Evolutionary conservation across 2,797 vertebrate species (phyloP), one percentile per base, ranked within the genome.

Genomic region (Paedocypris micromegethes): DNA sequence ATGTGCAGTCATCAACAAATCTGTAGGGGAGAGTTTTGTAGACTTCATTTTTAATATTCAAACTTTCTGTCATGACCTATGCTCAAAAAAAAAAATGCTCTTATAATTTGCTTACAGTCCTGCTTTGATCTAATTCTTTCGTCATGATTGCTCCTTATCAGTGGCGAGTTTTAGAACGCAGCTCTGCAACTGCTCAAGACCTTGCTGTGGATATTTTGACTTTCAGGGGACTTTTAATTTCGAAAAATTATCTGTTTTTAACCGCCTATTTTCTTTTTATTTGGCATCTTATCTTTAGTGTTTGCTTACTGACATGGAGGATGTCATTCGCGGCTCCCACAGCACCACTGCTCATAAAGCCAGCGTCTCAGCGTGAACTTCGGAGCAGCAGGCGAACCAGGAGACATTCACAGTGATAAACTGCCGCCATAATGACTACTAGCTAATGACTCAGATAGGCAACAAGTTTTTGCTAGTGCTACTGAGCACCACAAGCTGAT

Each of bases 401-500:
- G 68, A 73, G 72, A 47, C 57, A 65, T 42, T 73, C 55, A 46
- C 58, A 76, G 60, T 72, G 70, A 79, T 77, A 73, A 82, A 74
- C 60, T 72, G 66, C 67, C 52, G 8, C 54, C 43, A 62, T 54
- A 49, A 68, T 52, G 71, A 78, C 71, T 57, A 73, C 65, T 75
- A 62, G n/a, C 41, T 58, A 73, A 77, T 83, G 68, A 70, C 66
- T n/a, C 68, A 45, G 4, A 53, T 61, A 40, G 58, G 64, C 76
- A 72, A 76, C 80, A 78, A 77, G 58, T 7, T 41, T 57, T 44
- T 9, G 58, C 43, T 44, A 51, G 38, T 42, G 46, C 37, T 61
- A 40, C 53, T 58, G 40, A 57, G 47, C 39, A 50, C 40, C 45
- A 60, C 40, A 48, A 64, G 77, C 53, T 65, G 78, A 82, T 79